phyloP scores from a whole-genome alignment of 1,140 invertebrate genomes.

The Heliconius nattereri region DNA sequence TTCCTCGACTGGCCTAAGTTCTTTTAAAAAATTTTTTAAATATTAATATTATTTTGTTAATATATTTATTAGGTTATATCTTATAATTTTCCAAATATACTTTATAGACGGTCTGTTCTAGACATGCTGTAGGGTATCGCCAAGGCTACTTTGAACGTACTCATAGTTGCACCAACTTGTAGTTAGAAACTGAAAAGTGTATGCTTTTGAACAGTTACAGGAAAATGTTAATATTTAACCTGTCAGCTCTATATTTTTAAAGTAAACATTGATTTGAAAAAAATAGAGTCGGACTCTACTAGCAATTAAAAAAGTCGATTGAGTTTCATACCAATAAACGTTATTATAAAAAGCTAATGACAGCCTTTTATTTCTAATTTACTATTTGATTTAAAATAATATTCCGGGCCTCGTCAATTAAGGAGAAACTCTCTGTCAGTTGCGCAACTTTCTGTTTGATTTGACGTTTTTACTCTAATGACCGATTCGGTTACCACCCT shows the following conservation, averaged over 20 bases:
- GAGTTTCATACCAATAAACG: slow-evolving; percentile 28
- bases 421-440: slow-evolving; percentile 59
- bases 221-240: slow-evolving; percentile 7
- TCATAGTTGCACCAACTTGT: background rate
- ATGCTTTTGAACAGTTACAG: slow-evolving; percentile 4
- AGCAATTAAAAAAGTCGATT: slow-evolving; percentile 34
- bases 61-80: background rate
- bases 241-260: background rate
- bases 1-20: background rate
- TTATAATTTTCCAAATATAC: background rate
- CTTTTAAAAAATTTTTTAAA: background rate
- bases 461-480: slow-evolving; percentile 71
- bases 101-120: background rate
- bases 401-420: slow-evolving; percentile 54
- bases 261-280: background rate
- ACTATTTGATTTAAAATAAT: slow-evolving; percentile 36
- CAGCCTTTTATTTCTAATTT: slow-evolving; percentile 41
- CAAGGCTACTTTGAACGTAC: background rate
- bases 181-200: background rate
- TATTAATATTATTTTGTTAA: background rate
- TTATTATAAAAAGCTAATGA: slow-evolving; percentile 38
- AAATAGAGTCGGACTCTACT: background rate
- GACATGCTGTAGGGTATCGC: background rate
- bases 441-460: slow-evolving; percentile 64
- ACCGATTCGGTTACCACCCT: slow-evolving; percentile 54